Evolutionary conservation across 2,797 vertebrate genomes (phyloP).

Genomic region (Falco columbarius): DNA sequence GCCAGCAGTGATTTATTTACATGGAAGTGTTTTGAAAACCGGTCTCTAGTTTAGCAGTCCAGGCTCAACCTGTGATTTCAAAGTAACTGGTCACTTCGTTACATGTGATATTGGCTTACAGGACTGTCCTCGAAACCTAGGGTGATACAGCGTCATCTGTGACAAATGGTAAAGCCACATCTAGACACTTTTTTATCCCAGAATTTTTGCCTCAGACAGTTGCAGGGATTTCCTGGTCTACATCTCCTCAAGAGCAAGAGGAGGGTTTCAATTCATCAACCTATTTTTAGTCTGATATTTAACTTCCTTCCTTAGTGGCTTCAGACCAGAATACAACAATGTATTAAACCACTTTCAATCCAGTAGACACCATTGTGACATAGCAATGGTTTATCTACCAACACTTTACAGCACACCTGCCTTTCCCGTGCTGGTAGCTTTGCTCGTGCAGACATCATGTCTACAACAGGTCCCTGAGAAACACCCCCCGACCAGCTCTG

Average conservation of each 20-base stretch:
- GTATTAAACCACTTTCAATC: not conserved
- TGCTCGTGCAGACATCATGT: not conserved
- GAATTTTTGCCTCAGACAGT: not conserved
- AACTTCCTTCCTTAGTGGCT: not conserved
- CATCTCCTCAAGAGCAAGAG: not conserved
- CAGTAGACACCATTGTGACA: not conserved
- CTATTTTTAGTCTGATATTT: not conserved
- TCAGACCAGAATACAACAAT: not conserved
- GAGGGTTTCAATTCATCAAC: not conserved
- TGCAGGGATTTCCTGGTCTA: not conserved
- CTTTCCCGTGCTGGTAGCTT: not conserved
- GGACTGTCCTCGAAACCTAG: not conserved
- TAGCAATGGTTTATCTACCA: not conserved
- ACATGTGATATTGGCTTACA: not conserved
- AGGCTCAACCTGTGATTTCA: not conserved
- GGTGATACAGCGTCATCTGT: not conserved
- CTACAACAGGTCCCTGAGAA: not conserved
- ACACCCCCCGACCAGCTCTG: not conserved
- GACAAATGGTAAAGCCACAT: not conserved
- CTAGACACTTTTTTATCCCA: fast-evolving
- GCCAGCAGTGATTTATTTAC: not conserved
- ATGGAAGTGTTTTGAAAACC: not conserved
- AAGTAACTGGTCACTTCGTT: not conserved
- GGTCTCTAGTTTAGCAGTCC: not conserved
- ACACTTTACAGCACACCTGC: not conserved